These are phyloP conservation scores for Falco naumanni DNA, from an alignment of 2,797 vertebrate species.

Conservation along the genomic window DNA sequence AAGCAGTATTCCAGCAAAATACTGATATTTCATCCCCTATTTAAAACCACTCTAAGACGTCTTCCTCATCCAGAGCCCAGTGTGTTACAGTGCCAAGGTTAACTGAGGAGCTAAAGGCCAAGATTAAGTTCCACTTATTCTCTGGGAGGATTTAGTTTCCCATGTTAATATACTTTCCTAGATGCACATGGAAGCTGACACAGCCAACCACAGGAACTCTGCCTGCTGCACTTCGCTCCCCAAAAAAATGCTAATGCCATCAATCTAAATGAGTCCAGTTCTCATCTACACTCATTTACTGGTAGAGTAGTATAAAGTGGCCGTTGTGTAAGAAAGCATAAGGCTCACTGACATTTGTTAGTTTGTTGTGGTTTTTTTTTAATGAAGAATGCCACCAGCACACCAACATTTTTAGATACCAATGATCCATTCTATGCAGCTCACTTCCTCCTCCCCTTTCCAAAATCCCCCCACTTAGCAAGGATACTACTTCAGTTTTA, in stretches of 20 bases:
- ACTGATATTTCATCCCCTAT: not conserved
- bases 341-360: not conserved
- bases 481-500: not conserved
- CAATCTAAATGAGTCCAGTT: not conserved
- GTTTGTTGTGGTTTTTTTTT: not conserved
- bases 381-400: not conserved
- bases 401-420: not conserved
- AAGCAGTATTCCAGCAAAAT: not conserved
- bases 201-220: not conserved
- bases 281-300: not conserved
- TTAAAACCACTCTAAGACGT: not conserved
- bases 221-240: not conserved
- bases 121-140: constrained; percentile 38
- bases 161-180: not conserved
- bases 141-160: constrained; percentile 56
- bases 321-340: not conserved
- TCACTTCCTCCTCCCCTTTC: not conserved
- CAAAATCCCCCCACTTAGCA: not conserved
- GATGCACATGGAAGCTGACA: constrained; percentile 17
- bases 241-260: not conserved
- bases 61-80: not conserved
- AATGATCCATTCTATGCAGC: not conserved
- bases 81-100: not conserved
- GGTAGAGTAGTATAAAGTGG: not conserved
- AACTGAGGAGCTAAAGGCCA: constrained; percentile 18